phyloP scores from a whole-genome alignment of 1,140 invertebrate species.

The Bradysia coprophila region DNA sequence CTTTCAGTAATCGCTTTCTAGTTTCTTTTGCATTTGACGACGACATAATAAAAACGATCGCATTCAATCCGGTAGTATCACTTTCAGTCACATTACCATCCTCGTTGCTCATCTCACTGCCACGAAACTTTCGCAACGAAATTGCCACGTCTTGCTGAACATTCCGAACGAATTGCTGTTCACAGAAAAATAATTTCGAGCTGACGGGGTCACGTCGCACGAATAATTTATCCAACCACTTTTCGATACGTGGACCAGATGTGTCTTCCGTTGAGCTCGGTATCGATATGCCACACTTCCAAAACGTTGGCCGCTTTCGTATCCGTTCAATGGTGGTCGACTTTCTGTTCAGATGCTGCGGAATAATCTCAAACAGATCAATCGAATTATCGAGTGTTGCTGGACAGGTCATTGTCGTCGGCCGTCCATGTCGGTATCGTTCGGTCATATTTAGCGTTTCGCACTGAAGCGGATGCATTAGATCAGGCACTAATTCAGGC shows the following conservation, averaged over 20 bases:
- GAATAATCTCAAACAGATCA: slow-evolving; percentile 26
- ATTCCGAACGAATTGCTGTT: slow-evolving; percentile 7
- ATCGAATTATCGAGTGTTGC: slow-evolving; percentile 19
- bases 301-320: slow-evolving; percentile 30
- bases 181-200: slow-evolving; percentile 24
- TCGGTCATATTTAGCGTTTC: slow-evolving; percentile 11
- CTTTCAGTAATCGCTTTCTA: slow-evolving; percentile 5
- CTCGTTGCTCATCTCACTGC: slow-evolving; percentile 1
- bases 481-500: slow-evolving; percentile 1
- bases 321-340: slow-evolving; percentile 19
- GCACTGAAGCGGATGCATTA: slow-evolving; percentile 8
- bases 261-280: background rate
- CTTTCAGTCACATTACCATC: slow-evolving; percentile 2
- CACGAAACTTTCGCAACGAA: slow-evolving; percentile 14
- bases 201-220: slow-evolving; percentile 15
- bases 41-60: slow-evolving; percentile 11
- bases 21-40: slow-evolving; percentile 4
- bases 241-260: slow-evolving; percentile 13
- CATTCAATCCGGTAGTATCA: slow-evolving; percentile 8
- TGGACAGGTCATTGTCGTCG: slow-evolving; percentile 20
- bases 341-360: slow-evolving; percentile 26
- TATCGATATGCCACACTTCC: slow-evolving; percentile 44
- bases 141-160: slow-evolving; percentile 13
- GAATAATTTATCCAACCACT: slow-evolving; percentile 23
- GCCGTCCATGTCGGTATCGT: slow-evolving; percentile 14